Percentiles rank a stretch among this genome's conserved stretches.
Evolutionary conservation across 2,888 invertebrate genomes (phyloP).

Genomic region (Scaptomyza flava): DNA sequence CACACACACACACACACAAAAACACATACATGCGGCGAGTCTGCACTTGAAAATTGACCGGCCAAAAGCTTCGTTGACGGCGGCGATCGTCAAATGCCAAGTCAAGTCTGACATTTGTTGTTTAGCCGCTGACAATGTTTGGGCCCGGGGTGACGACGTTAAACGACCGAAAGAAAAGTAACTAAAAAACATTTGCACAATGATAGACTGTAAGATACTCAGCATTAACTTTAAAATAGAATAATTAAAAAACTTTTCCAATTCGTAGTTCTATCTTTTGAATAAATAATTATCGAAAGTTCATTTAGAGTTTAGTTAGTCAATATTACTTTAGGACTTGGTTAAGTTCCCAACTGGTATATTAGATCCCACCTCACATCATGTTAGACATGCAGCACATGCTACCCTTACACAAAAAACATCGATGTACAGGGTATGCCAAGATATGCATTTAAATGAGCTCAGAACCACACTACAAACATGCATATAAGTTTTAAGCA

Average conservation of each 20-base stretch:
- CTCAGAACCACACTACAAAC: slow-evolving; percentile 2
- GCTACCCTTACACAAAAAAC: not conserved
- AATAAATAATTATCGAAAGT: no score
- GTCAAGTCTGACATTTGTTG: slow-evolving; percentile 65
- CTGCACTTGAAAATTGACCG: slow-evolving; percentile 67
- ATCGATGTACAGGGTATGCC: slow-evolving; percentile 22
- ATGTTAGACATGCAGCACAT: not conserved
- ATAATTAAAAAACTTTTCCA: no score
- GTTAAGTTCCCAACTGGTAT: no score
- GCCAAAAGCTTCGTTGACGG: slow-evolving; percentile 51
- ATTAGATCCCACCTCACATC: no score
- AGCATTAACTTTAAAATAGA: no score
- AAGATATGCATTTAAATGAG: slow-evolving; percentile 28
- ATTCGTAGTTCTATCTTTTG: no score
- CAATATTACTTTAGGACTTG: no score
- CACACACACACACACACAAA: slow-evolving; percentile 6
- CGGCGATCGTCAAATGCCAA: slow-evolving; percentile 68
- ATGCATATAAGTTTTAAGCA: slow-evolving; percentile 6
- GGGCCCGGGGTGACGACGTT: slow-evolving; percentile 43
- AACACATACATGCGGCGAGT: slow-evolving; percentile 5
- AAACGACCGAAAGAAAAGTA: slow-evolving; percentile 28
- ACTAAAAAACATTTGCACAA: not conserved
- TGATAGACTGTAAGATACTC: slow-evolving; percentile 26
- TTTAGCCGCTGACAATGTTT: slow-evolving; percentile 41
- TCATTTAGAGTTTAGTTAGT: no score